Base-by-base conservation (phyloP, 2,888 invertebrate species). In the Cephus runcator region DNA sequence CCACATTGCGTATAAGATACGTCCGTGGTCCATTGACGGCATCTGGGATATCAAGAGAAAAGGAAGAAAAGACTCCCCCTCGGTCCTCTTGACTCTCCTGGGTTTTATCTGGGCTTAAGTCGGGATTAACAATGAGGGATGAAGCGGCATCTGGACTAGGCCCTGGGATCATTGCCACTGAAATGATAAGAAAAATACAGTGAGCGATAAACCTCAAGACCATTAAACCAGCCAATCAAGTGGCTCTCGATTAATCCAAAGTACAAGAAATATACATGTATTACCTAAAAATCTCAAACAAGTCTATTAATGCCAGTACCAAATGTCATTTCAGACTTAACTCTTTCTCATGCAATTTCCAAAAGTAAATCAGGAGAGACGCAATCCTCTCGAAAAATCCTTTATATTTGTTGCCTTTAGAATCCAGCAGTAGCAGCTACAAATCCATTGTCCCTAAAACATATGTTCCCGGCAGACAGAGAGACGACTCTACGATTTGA, bases 41-140 rank as follows among this genome's bases (percentile, higher is more conserved):
- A 6, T 69, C 71, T 31, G 71, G 30, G 71, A 30, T 30, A 69
- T 30, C 30, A 23, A 40, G 40, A 15, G 73, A 71, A 71, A 68
- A 76, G 35, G 31, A 56, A 34, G 71, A 12, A 23, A 12, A 69
- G 33, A 15, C 71, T 69, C 34, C 71, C 30, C 68, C 34, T 75
- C 36, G 35, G n/a, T 31, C 73, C 68, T n/a, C 75, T 73, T 9
- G 71, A 69, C 31, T 36, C 78, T 35, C 73, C 75, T 75, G 75
- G 68, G 68, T 77, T 83, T 85, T 85, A 85, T 86, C 85, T 80
- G 74, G 80, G 81, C 85, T 84, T 84, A 85, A 87, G 85, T 82
- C 79, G 81, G 88, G 88, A 90, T 91, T 90, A 90, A 85, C 83
- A 78, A 86, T 88, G 89, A 90, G 87, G 88, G 89, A 90, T 89